Conservation (phyloP, 2,888 invertebrate genomes). For the Eugnorisma glareosa region DNA sequence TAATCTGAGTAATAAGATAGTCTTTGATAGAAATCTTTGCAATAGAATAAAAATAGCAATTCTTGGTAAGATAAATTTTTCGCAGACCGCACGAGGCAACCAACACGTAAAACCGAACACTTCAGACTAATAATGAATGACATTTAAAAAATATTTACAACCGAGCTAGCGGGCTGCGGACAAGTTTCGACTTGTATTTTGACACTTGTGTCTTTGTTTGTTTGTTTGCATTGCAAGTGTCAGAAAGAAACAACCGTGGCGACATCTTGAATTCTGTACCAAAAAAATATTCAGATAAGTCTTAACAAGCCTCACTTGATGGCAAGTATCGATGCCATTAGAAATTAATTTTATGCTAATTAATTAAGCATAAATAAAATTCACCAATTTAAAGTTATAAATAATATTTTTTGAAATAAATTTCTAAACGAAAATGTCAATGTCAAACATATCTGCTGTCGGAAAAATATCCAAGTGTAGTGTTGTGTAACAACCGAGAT, state of each 20-base stretch:
- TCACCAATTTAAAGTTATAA: too few species aligned
- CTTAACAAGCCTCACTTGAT: too few species aligned
- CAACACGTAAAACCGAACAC: conserved; percentile 8
- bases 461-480: too few species aligned
- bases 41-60: conserved; percentile 10
- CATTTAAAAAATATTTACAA: conserved; percentile 48
- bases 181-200: conserved; percentile 69
- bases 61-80: conserved; percentile 15
- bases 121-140: conserved; percentile 49
- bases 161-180: conserved; percentile 40
- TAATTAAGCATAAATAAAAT: too few species aligned
- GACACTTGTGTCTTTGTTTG: conserved; percentile 33
- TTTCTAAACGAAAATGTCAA: too few species aligned
- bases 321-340: too few species aligned
- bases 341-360: too few species aligned
- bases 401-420: too few species aligned
- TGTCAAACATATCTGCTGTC: too few species aligned
- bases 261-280: too few species aligned
- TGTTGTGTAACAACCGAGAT: too few species aligned
- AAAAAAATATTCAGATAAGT: too few species aligned
- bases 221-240: conserved; percentile 18
- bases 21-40: conserved; percentile 1
- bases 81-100: neutral
- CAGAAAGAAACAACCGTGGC: conserved; percentile 47
- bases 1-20: conserved; percentile 1